Percentiles rank a stretch among this genome's conserved stretches.
phyloP scores from a whole-genome alignment of 1,140 invertebrate genomes.

The Pachyrhynchus sulphureomaculatus region DNA sequence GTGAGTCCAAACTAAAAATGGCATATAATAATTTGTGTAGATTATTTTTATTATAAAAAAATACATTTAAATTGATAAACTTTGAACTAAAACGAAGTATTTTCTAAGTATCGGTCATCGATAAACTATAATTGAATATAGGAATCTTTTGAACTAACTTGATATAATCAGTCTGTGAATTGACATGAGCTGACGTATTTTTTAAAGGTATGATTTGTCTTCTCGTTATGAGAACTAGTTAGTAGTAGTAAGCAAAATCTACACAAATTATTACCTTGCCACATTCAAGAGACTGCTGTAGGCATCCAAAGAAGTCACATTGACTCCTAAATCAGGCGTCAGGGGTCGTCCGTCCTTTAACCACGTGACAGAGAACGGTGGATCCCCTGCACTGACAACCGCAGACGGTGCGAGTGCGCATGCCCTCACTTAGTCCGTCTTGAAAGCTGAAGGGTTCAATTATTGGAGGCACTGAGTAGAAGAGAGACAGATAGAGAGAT shows the following conservation, averaged over 20 bases:
- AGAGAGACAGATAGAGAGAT: conserved; percentile 59
- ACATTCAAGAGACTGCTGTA: conserved; percentile 73
- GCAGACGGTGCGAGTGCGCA: conserved; percentile 82
- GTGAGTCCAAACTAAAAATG: conserved; percentile 71
- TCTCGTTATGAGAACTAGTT: too few species aligned
- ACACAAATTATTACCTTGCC: conserved; percentile 27
- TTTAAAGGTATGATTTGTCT: too few species aligned
- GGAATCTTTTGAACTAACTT: too few species aligned
- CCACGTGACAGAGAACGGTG: conserved; percentile 74
- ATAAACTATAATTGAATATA: too few species aligned
- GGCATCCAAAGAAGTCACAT: conserved; percentile 70
- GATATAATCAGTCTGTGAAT: too few species aligned
- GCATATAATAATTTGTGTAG: conserved; percentile 16
- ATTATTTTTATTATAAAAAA: background rate
- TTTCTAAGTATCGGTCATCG: too few species aligned
- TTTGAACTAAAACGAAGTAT: too few species aligned
- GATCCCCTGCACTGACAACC: conserved; percentile 79
- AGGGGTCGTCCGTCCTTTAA: conserved; percentile 73
- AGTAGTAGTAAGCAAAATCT: too few species aligned
- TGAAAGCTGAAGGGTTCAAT: conserved; percentile 83
- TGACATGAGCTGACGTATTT: too few species aligned
- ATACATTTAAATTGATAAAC: background rate
- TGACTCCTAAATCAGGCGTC: conserved; percentile 62
- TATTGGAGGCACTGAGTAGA: conserved; percentile 78
- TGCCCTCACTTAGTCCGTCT: conserved; percentile 79